These are phyloP conservation scores for Ptiloglossa arizonensis DNA, from an alignment of 1,140 invertebrate species.

Conservation along the genomic window DNA sequence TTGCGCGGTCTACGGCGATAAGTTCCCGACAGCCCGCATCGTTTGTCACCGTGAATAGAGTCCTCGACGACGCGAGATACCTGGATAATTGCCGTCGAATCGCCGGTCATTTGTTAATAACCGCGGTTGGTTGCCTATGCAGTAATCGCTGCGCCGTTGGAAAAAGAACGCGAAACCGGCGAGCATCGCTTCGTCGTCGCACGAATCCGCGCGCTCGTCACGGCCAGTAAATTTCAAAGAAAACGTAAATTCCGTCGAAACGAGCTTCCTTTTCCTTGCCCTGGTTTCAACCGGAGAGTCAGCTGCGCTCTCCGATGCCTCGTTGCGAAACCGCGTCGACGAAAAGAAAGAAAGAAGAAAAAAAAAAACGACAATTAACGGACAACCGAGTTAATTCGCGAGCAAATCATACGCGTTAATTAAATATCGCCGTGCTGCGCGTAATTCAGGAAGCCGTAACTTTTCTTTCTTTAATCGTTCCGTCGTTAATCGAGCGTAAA, in stretches of 20 bases:
- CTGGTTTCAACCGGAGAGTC: background rate
- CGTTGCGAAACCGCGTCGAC: background rate
- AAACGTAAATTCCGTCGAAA: background rate
- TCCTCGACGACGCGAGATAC: background rate
- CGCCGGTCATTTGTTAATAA: background rate
- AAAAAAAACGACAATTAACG: background rate
- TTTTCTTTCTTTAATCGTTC: background rate
- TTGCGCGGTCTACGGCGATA: background rate
- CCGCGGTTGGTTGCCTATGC: background rate
- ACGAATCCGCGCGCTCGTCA: background rate
- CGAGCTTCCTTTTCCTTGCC: background rate
- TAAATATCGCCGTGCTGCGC: background rate
- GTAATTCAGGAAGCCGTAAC: slow-evolving; percentile 11
- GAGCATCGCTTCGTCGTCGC: background rate
- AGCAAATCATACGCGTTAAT: slow-evolving; percentile 11
- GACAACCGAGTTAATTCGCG: background rate
- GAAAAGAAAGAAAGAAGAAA: too few relatives aligned
- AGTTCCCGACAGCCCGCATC: background rate
- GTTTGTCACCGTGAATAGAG: background rate
- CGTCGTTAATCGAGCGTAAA: slow-evolving; percentile 17
- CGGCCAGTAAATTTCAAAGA: background rate
- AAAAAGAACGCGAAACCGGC: background rate
- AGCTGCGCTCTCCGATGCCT: background rate
- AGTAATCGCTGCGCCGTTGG: background rate
- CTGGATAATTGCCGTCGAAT: slow-evolving; percentile 16